Base-by-base conservation (phyloP, 2,888 invertebrate species). In the Sepioteuthis lessoniana region DNA sequence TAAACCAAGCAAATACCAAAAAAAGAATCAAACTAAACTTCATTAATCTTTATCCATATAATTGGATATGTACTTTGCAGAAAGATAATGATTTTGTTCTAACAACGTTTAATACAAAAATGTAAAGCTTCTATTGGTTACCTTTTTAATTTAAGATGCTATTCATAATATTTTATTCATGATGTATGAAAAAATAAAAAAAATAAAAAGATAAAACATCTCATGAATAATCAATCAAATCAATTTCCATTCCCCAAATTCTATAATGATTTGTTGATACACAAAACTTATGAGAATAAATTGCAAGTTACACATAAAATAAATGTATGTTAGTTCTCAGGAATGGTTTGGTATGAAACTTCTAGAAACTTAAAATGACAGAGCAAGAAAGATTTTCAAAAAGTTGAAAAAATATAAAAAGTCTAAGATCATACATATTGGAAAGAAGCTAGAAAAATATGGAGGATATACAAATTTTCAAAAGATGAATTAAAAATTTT, bases 21-120 rank as follows among this genome's bases (percentile, higher is more conserved):
- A 76, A 13, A 76, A 35, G 76, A n/a, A 13, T 8, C n/a, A 76
- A 76, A n/a, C 60, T 31, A 25, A 60, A 10, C 35, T 76, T 35
- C n/a, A 76, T 76, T 76, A 35, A n/a, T 76, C 76, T 76, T 76
- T 76, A 76, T 76, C 76, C 76, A 76, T n/a, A 76, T 76, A 76
- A 76, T 76, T 76, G 76, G n/a, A 76, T 35, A n/a, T 76, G 76
- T 35, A 76, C 13, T 76, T n/a, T n/a, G 76, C 76, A 76, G n/a
- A 76, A 76, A 76, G n/a, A 76, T 76, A 35, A n/a, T 76, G n/a
- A n/a, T 35, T 76, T 76, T 13, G 16, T 55, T 76, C n/a, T 35
- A 35, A 35, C 35, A n/a, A 35, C 10, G 76, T n/a, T n/a, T 76
- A n/a, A 55, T 55, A 28, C 25, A 55, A 55, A 55, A 76, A 16